phyloP scores from a whole-genome alignment of 2,113 vertebrate species.

The Tenrec ecaudatus region DNA sequence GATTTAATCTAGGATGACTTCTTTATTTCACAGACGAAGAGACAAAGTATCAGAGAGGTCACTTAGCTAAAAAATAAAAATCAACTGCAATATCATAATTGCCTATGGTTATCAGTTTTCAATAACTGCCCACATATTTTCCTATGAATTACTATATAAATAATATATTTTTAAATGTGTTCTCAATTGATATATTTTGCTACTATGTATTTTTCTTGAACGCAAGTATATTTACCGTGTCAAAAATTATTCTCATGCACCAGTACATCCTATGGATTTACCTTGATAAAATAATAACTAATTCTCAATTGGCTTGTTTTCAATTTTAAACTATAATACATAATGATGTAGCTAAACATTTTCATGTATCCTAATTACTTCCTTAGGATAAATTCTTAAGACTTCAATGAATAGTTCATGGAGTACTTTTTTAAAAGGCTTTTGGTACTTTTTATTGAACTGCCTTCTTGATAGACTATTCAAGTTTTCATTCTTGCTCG shows the following conservation, averaged over 20 bases:
- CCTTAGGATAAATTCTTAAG: background rate
- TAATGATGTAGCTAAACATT: background rate
- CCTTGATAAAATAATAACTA: background rate
- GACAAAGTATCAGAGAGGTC: background rate
- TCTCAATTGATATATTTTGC: background rate
- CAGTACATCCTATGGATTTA: background rate
- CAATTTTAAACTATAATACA: background rate
- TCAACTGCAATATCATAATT: background rate
- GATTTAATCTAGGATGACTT: conserved; percentile 10
- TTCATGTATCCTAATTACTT: conserved; percentile 2
- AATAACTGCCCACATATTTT: background rate
- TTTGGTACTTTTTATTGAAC: conserved; percentile 13
- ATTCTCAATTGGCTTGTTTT: too few relatives aligned
- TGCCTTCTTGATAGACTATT: background rate
- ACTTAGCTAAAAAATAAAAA: background rate
- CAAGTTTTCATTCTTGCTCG: background rate
- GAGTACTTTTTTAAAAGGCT: background rate
- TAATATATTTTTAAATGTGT: background rate
- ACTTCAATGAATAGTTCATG: conserved; percentile 7
- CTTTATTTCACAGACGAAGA: conserved; percentile 32
- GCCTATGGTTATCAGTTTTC: background rate
- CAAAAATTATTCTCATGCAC: background rate
- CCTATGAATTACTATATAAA: background rate
- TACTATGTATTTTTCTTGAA: background rate
- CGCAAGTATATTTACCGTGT: background rate